Base-by-base conservation (phyloP, 2,797 vertebrate species). In the Melanogrammus aeglefinus region DNA sequence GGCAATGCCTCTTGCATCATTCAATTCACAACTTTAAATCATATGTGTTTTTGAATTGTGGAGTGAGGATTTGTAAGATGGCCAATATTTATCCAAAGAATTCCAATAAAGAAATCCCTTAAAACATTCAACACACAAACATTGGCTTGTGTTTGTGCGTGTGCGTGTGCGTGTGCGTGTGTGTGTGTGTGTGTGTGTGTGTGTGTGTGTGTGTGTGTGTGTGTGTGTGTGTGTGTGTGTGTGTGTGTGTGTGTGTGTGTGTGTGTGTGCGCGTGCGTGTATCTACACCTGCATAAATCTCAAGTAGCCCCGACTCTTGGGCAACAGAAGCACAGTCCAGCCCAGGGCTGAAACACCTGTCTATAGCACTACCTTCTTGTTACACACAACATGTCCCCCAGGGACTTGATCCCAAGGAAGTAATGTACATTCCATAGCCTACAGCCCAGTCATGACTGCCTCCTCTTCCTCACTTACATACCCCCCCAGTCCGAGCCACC, bases 371-470 rank as follows among this genome's bases (percentile, higher is more conserved):
- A 57, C 47, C 47, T 21, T 21, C 14, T 14, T 21, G 47, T 24
- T 24, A 63, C 7, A 63, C n/a, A n/a, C 21, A n/a, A 63, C n/a
- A 63, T 63, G 38, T 39, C 38, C 38, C 38, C 7, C 38, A 39
- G 38, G 38, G 41, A 4, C 16, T 12, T 44, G 14, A 16, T 4
- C 47, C 4, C 47, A 51, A 4, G 16, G 16, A 18, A 51, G 44
- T 18, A 3, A 18, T 18, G 16, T 51, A 51, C 44, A 3, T 51
- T 51, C 44, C 44, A 51, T 51, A 51, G 44, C 14, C 44, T 51
- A 51, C 44, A 77, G 72, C 76, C 72, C 24, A 72, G 57, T 76
- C 81, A 83, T 81, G 73, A 76, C 75, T 78, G 74, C 73, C 39
- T n/a, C 70, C 63, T 24, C 73, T 14, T 70, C 73, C 47, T 81